A percentile compares a stretch with the other conserved stretches of the same genome.
Evolutionary conservation across 2,113 vertebrate genomes (phyloP).

Genomic region (Cheirogaleus medius): DNA sequence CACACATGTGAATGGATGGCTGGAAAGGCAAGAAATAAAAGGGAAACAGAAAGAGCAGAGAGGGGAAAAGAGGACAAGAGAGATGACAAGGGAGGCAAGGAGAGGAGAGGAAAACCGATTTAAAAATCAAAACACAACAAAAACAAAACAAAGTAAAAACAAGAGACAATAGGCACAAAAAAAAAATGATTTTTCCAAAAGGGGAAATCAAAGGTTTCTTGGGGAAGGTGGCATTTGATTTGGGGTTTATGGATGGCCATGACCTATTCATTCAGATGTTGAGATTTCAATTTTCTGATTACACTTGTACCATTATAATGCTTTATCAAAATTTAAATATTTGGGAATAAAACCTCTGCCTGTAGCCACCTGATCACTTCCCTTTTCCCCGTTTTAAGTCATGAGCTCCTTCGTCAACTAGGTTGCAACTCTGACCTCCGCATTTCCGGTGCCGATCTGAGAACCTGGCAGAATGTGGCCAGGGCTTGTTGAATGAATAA

Average conservation of each 20-base stretch:
- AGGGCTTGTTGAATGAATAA: not conserved
- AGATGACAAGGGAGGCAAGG: fast-evolving
- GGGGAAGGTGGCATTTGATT: not conserved
- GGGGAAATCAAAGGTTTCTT: not conserved
- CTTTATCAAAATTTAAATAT: not conserved
- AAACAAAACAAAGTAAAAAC: not conserved
- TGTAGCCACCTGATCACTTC: not conserved
- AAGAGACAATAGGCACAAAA: not conserved
- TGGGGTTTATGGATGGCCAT: not conserved
- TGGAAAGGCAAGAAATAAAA: not conserved
- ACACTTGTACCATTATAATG: not conserved
- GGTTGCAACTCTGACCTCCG: not conserved
- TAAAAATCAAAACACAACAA: not conserved
- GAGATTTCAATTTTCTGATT: not conserved
- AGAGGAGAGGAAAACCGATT: fast-evolving
- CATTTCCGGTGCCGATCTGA: not conserved
- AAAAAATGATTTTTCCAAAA: not conserved
- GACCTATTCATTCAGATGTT: not conserved
- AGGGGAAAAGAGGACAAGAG: fast-evolving
- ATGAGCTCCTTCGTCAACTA: not conserved
- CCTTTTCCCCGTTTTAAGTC: not conserved
- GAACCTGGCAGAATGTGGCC: not conserved
- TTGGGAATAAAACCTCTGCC: not conserved
- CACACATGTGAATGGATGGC: too few relatives aligned
- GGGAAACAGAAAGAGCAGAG: fast-evolving